Evolutionary conservation across 2,797 vertebrate species (phyloP), one percentile per base, ranked within the genome.

Genomic region (Ctenochaetus hawaiiensis): DNA sequence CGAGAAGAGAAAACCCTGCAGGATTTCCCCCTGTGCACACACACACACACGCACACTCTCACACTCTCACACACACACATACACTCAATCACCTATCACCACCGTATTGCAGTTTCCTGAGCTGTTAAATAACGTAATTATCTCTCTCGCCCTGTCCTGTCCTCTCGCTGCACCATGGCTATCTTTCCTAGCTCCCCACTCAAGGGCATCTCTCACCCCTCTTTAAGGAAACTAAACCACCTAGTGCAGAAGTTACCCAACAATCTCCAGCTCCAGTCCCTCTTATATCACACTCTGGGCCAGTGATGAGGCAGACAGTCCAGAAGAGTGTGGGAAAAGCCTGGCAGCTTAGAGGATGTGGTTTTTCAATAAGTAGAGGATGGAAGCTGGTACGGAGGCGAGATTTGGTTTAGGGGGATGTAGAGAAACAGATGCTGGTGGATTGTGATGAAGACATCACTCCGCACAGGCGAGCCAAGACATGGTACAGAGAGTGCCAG

Each of bases 111-210:
- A 85, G 84, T 79, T 75, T 86, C 83, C 84, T 78, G 77, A 83
- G 88, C 82, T 87, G 82, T 83, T 89, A 87, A 91, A 87, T 81
- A 87, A 78, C 22, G 58, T 65, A 85, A 90, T 90, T 86, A 86
- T 70, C 78, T 65, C 26, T n/a, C 67, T 18, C 17, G 23, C 72
- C 49, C 63, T 73, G 47, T 62, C 64, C 64, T 75, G 66, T 81
- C 75, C 30, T 75, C 72, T 67, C 52, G 67, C 52, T 81, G 62
- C 84, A 58, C 56, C 57, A 69, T 44, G 18, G 64, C 57, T 58
- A 61, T 67, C 66, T 79, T 73, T 81, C 60, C 70, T 1, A 62
- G 26, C 53, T 59, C 68, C 16, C 23, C 49, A 75, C 34, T 67
- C 80, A 75, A 86, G 83, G 73, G 53, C 86, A 62, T 57, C 60